A percentile compares a stretch with the other conserved stretches of the same genome.
Evolutionary conservation across 1,140 invertebrate genomes (phyloP).

Genomic region (Drosophila punjabiensis): DNA sequence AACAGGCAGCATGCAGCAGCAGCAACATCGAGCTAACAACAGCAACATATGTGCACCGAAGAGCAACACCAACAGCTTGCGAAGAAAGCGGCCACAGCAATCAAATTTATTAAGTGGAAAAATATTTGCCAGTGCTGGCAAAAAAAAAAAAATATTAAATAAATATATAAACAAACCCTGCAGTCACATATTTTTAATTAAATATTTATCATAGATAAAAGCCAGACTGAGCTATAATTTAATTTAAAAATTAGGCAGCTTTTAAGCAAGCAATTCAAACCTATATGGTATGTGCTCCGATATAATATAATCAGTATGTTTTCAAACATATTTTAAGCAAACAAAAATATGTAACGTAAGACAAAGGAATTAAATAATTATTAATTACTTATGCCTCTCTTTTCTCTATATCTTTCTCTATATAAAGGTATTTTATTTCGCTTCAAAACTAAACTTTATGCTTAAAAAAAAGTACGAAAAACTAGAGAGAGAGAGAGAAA

Average conservation of each 20-base stretch:
- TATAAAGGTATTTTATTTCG: neutral
- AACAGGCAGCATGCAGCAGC: constrained; percentile 20
- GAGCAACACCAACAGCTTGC: constrained; percentile 35
- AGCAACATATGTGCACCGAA: constrained; percentile 24
- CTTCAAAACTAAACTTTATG: constrained; percentile 5
- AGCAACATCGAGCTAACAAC: constrained; percentile 21
- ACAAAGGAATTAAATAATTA: neutral
- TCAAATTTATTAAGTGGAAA: constrained; percentile 44
- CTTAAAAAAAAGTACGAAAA: neutral
- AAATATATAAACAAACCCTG: neutral
- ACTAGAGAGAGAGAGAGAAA: neutral
- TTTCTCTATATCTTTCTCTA: neutral
- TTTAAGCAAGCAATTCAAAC: neutral
- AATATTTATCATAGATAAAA: neutral
- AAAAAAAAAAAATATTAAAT: neutral
- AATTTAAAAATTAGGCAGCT: no score
- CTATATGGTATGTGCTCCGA: neutral
- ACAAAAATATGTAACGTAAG: neutral
- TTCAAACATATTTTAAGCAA: neutral
- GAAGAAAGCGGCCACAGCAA: constrained; percentile 33
- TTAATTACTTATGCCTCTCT: no score
- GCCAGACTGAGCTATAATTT: neutral
- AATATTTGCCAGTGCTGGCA: constrained; percentile 26
- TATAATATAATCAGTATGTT: neutral
- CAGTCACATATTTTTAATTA: neutral